Evolutionary conservation across 2,797 vertebrate species (phyloP), one percentile per base, ranked within the genome.

Genomic region (Taenioides sp.): DNA sequence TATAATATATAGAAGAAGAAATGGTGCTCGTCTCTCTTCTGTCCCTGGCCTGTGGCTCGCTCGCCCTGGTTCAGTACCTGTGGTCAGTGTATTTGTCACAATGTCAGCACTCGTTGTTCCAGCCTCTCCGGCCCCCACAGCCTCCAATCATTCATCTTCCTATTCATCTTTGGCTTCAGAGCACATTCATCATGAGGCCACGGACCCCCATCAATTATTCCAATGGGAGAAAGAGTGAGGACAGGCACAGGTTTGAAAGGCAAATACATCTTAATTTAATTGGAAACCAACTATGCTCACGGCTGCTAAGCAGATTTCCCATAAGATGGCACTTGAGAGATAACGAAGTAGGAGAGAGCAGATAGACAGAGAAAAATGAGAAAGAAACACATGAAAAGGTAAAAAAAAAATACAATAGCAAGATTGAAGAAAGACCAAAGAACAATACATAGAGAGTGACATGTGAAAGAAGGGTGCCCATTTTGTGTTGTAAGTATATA

Each of bases 211-310:
- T 94, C 93, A 94, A 92, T 94, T 94, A 94, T 92, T 93, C 92
- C 86, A 65, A 82, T 73, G 90, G 91, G 91, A 87, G 85, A 86
- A 82, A 73, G 74, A 78, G 81, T 85, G 81, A 82, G 87, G 81
- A 90, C 87, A 84, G 85, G 80, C 83, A 87, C 74, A 79, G 84
- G 92, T 91, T 92, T 93, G 91, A 93, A 94, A 94, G 93, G 92
- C 91, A 93, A 93, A 94, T 93, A 92, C 87, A 92, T 94, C 92
- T 94, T 93, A 89, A 94, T 94, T 94, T 94, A 94, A 94, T 94
- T 94, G 92, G 92, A 92, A 91, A 90, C 88, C 83, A 89, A 91
- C 88, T 91, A 90, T 87, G 82, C 86, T 84, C 88, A 84, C 67
- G 67, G 80, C 85, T 79, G 79, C 89, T 84, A 87, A 91, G 88